Evolutionary conservation across 1,140 invertebrate genomes (phyloP).

Genomic region (Tetraneura akinire): DNA sequence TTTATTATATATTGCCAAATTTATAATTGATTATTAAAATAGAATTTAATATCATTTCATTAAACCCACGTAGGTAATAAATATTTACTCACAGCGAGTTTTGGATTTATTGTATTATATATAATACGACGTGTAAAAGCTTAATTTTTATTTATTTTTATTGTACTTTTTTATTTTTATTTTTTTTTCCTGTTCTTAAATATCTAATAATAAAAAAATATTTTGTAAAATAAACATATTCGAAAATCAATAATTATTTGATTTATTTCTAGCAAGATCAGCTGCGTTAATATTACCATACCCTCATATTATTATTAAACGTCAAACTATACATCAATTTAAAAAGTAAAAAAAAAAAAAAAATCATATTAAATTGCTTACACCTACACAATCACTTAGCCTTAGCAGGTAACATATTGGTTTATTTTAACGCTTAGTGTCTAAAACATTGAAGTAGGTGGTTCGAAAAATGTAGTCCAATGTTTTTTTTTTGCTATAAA

Average conservation of each 20-base stretch:
- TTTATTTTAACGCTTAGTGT: slow-evolving; percentile 33
- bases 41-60: too few relatives aligned
- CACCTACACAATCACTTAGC: background rate
- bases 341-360: background rate
- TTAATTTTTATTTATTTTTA: too few relatives aligned
- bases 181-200: too few relatives aligned
- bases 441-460: slow-evolving; percentile 20
- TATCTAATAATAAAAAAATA: background rate
- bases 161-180: too few relatives aligned
- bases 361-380: slow-evolving; percentile 33
- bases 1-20: too few relatives aligned
- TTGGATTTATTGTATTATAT: too few relatives aligned
- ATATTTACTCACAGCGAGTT: too few relatives aligned
- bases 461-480: slow-evolving; percentile 14
- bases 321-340: slow-evolving; percentile 37
- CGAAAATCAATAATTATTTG: background rate
- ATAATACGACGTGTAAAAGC: too few relatives aligned
- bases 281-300: background rate
- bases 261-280: slow-evolving; percentile 5
- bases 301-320: background rate
- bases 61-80: too few relatives aligned
- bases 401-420: slow-evolving; percentile 1
- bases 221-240: background rate
- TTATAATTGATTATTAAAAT: too few relatives aligned
- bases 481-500: slow-evolving; percentile 1